Conservation (phyloP, 2,113 vertebrate species). For the Chinchilla lanigera region DNA sequence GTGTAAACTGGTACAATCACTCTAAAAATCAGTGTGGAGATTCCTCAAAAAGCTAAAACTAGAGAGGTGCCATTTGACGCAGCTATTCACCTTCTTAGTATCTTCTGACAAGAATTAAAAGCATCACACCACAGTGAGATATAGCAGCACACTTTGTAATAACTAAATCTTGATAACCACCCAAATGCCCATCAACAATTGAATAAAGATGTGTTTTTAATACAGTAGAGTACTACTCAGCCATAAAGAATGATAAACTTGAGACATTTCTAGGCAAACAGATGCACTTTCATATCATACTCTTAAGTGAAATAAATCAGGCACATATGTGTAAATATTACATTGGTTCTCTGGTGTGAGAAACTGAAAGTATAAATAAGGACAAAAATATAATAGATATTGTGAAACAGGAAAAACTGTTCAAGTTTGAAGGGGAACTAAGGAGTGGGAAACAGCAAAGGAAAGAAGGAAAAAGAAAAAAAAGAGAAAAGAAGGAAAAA, state of each 20-base stretch:
- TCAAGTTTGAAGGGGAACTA: background rate
- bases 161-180: background rate
- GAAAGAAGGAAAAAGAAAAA: background rate
- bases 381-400: background rate
- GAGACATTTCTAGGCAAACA: too few species aligned
- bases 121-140: background rate
- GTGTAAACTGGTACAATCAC: background rate
- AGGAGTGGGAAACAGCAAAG: background rate
- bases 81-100: background rate
- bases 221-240: too few species aligned
- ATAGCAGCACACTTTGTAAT: background rate
- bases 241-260: too few species aligned
- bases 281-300: background rate
- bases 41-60: background rate
- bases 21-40: background rate
- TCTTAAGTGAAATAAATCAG: background rate
- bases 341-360: background rate
- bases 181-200: background rate
- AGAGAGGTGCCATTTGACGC: background rate
- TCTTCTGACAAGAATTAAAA: background rate
- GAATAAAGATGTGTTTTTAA: background rate
- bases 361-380: background rate
- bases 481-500: background rate
- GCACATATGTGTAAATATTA: background rate
- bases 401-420: background rate